Evolutionary conservation across 2,888 invertebrate genomes (phyloP).

Genomic region (Anoplius nigerrimus): DNA sequence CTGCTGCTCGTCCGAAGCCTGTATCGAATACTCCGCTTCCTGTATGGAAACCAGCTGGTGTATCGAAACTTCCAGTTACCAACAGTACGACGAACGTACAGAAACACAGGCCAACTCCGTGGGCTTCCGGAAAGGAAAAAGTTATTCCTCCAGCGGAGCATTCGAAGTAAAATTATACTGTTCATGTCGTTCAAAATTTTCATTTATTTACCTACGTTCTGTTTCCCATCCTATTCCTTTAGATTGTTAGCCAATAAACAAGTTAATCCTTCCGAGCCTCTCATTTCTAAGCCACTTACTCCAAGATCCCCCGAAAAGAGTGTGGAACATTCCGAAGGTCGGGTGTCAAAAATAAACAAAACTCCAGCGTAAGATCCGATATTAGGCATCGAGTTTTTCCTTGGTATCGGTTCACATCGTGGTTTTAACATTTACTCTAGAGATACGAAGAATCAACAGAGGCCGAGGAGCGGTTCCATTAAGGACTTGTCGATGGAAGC

Average conservation of each 20-base stretch:
- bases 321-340: background rate
- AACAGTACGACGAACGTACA: conserved; percentile 20
- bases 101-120: conserved; percentile 15
- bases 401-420: background rate
- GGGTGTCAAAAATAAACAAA: conserved; percentile 2
- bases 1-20: background rate
- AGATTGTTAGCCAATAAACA: background rate
- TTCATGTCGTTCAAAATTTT: background rate
- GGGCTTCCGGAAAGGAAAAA: background rate
- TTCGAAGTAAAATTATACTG: background rate
- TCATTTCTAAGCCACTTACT: background rate
- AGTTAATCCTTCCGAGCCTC: background rate
- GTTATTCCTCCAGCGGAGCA: background rate
- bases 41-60: conserved; percentile 43
- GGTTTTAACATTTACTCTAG: conserved; percentile 17
- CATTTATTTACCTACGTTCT: background rate
- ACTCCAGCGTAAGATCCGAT: conserved; percentile 6
- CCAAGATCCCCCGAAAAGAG: background rate
- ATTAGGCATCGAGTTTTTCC: background rate
- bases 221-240: background rate
- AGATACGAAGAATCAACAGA: conserved; percentile 9
- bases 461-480: background rate
- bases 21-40: conserved; percentile 22
- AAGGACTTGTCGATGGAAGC: conserved; percentile 8
- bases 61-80: conserved; percentile 26